phyloP scores from a whole-genome alignment of 2,797 vertebrate species.

The Enoplosus armatus region DNA sequence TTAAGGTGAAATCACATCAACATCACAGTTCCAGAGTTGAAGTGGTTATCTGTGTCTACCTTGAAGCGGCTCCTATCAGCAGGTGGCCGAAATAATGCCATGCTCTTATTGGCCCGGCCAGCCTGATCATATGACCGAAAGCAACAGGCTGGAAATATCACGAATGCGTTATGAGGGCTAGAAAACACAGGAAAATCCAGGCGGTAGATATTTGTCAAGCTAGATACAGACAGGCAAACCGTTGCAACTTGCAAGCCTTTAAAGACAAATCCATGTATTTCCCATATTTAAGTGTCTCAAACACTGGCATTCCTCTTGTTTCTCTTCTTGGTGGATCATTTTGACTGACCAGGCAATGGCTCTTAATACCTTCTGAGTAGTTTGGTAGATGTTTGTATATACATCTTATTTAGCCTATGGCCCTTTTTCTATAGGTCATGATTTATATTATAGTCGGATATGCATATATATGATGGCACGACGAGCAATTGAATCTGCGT shows the following conservation, averaged over 20 bases:
- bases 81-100: slow-evolving; percentile 4
- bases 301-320: too few species aligned
- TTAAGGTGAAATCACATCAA: neutral
- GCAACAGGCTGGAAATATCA: slow-evolving; percentile 49
- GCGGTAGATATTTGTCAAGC: slow-evolving; percentile 15
- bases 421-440: neutral
- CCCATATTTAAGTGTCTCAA: neutral
- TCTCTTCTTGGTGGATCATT: neutral
- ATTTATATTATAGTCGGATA: neutral
- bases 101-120: slow-evolving; percentile 56
- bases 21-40: neutral
- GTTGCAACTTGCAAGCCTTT: neutral
- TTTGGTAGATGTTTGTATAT: neutral
- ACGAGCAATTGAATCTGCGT: neutral
- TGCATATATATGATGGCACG: neutral
- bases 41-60: neutral
- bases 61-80: neutral
- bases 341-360: neutral
- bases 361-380: too few species aligned
- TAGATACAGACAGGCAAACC: rapidly evolving
- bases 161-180: too few species aligned
- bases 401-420: neutral
- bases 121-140: slow-evolving; percentile 62
- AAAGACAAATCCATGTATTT: neutral
- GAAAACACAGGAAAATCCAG: neutral